Conservation (phyloP, 2,797 vertebrate genomes). For the Chrosomus eos region DNA sequence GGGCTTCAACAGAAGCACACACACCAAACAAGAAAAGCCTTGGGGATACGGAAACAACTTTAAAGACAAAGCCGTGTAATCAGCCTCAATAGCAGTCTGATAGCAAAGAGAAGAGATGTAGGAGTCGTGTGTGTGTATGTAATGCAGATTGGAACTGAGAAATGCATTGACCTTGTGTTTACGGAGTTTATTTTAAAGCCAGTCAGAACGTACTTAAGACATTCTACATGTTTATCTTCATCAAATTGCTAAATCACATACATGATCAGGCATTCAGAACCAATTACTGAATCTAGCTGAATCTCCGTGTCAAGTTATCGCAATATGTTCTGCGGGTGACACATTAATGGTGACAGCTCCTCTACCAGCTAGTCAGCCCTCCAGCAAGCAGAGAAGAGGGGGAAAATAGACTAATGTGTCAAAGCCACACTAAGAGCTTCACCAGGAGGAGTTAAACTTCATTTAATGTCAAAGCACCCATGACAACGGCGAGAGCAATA, state of each 20-base stretch:
- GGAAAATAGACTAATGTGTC: conserved; percentile 16
- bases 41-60: conserved; percentile 40
- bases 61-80: conserved; percentile 28
- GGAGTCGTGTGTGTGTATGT: background rate
- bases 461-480: background rate
- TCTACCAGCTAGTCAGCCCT: conserved; percentile 4
- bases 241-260: background rate
- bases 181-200: background rate
- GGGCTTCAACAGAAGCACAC: conserved; percentile 45
- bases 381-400: background rate
- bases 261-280: background rate
- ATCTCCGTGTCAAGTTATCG: background rate
- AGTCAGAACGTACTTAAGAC: background rate
- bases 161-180: conserved; percentile 1
- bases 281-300: background rate
- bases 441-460: background rate
- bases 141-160: background rate
- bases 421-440: background rate
- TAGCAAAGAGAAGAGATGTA: background rate
- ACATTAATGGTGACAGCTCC: conserved; percentile 4
- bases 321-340: background rate
- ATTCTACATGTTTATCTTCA: background rate
- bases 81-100: background rate
- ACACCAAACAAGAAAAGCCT: conserved; percentile 50
- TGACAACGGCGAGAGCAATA: background rate